Evolutionary conservation across 2,113 vertebrate species (phyloP), one percentile per base, ranked within the genome.

Genomic region (Atlantisia rogersi): DNA sequence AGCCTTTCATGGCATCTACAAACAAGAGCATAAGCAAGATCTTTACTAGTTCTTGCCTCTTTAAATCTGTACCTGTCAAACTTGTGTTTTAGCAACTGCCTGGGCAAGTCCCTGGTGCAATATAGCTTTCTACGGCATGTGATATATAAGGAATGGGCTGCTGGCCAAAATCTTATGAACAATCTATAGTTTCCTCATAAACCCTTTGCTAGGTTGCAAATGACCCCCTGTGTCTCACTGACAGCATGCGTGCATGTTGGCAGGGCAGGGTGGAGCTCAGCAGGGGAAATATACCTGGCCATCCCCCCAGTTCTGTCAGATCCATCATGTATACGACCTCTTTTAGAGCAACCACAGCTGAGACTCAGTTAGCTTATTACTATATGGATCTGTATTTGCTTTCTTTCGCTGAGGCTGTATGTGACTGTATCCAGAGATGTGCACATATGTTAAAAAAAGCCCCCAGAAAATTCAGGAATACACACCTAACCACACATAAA

Each of bases 211-310:
- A 56, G 82, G 44, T 44, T 82, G 48, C 44, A 40, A 65, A 68
- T 79, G 44, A 65, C 15, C 50, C 58, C 63, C 40, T 62, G 35
- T 48, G 39, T 88, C 48, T 80, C 56, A 42, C 6, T 56, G 75
- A 44, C 16, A 32, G 82, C 0, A 0, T 37, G 53, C 20, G 26
- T 12, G 37, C 11, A 22, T 8, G 40, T 68, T 81, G 68, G 42
- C 9, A 80, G 79, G 63, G 56, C 59, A 70, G 44, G 55, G 70
- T 31, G 55, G 68, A 88, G 53, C 77, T 82, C 35, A 85, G 28
- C 26, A 56, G 86, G 46, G 37, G 16, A 90, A 77, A 50, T 21
- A 40, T 0, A 50, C 35, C 32, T 35, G 32, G 52, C 26, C 16
- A 28, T 22, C 31, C 32, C 42, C 42, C 1, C 18, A 68, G 19